Base-by-base conservation (phyloP, 2,888 invertebrate genomes). In the Omphaloscelis lunosa region DNA sequence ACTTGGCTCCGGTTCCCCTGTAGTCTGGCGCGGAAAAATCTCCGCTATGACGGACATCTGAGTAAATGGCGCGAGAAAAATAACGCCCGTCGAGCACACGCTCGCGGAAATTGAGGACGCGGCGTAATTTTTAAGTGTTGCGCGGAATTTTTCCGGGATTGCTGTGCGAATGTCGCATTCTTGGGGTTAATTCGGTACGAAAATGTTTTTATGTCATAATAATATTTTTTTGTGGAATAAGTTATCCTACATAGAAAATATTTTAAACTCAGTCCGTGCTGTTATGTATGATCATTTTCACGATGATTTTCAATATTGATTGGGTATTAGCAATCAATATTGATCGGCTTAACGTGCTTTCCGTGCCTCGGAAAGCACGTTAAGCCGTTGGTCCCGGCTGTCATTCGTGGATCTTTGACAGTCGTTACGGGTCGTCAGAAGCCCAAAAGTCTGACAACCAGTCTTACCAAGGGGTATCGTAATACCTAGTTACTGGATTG, bases 41-140 rank as follows among this genome's bases (percentile, higher is more conserved):
- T 94, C 92, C 86, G 90, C 94, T 94, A 95, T 95, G 95, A 95
- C 93, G 94, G 93, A 95, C 94, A 91, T 91, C 92, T 86, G 93
- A 91, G 94, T 95, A 95, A 96, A 96, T 96, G 96, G 95, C 89
- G 93, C 95, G 96, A 92, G 93, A 94, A 95, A 95, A 94, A 94
- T 94, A 92, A 92, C 93, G 91, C 93, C 86, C 89, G 92, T 91
- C 92, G 91, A 81, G 88, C 85, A 91, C 93, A 92, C 87, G 85
- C 75, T 85, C 87, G 88, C 90, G 91, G 92, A 93, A 93, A 93
- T 94, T 91, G 92, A 92, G 91, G 89, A 85, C 79, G 86, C 81
- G 80, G 74, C 62, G 88, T 85, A 85, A 83, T 88, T 84, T 83
- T 88, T 83, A 86, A 89, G 85, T 87, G 82, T 84, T 80, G 82